Percentiles rank a stretch among this genome's conserved stretches.
Evolutionary conservation across 2,797 vertebrate species (phyloP).

Genomic region (Trematomus bernacchii): DNA sequence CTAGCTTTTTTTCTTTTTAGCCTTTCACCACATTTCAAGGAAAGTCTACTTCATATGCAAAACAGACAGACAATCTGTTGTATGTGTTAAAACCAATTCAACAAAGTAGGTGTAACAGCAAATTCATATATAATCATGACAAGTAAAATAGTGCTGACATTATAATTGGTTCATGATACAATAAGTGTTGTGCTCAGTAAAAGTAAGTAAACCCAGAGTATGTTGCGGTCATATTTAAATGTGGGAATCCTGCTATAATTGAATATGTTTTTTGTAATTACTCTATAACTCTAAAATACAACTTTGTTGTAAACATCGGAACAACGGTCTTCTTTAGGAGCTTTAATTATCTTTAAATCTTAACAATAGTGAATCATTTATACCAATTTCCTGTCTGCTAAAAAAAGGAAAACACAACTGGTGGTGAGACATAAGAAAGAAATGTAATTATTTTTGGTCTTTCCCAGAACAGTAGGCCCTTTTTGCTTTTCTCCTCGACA

Average conservation of each 20-base stretch:
- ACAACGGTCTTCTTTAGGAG: background rate
- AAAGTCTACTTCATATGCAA: background rate
- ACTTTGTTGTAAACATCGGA: constrained; percentile 18
- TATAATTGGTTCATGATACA: background rate
- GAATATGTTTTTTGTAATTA: constrained; percentile 22
- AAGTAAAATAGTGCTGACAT: background rate
- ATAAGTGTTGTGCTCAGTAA: background rate
- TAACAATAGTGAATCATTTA: constrained; percentile 7
- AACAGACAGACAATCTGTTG: background rate
- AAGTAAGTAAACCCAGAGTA: background rate
- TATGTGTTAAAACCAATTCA: background rate
- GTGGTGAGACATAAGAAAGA: constrained; percentile 14
- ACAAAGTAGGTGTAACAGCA: background rate
- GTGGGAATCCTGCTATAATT: constrained; percentile 14
- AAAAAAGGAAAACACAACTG: constrained; percentile 30
- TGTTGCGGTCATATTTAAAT: constrained; percentile 22
- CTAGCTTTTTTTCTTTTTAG: background rate
- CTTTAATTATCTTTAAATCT: constrained; percentile 31
- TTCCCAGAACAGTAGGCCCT: constrained; percentile 58
- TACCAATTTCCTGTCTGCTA: constrained; percentile 16
- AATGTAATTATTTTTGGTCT: constrained; percentile 31
- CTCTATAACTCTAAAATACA: constrained; percentile 18
- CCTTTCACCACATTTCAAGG: background rate
- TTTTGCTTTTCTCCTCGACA: constrained; percentile 37
- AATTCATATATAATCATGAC: background rate